Evolutionary conservation across 1,140 invertebrate genomes (phyloP).

Genomic region (Anastrepha ludens): DNA sequence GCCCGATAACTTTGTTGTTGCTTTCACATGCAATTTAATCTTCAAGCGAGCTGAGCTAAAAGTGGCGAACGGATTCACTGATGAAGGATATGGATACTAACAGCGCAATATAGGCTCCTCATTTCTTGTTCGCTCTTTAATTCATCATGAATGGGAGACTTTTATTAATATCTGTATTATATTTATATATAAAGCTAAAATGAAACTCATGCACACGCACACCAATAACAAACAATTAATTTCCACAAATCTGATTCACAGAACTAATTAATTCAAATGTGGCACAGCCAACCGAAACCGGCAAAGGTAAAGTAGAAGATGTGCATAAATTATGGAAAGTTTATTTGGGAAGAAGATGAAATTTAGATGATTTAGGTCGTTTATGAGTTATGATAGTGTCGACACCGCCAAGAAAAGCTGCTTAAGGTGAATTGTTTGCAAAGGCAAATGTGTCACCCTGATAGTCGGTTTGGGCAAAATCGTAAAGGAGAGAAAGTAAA

Average conservation of each 20-base stretch:
- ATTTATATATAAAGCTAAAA: background rate
- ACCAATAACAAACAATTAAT: slow-evolving; percentile 1
- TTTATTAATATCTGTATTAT: too few species aligned
- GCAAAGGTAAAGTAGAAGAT: background rate
- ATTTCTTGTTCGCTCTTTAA: too few species aligned
- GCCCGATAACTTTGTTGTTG: too few species aligned
- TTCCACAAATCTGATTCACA: slow-evolving; percentile 39
- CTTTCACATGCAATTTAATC: too few species aligned
- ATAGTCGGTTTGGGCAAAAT: too few species aligned
- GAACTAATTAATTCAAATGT: slow-evolving; percentile 1
- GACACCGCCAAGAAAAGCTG: slow-evolving; percentile 35
- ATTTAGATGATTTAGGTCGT: background rate
- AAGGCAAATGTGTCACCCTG: background rate
- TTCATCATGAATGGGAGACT: too few species aligned
- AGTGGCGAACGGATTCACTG: too few species aligned
- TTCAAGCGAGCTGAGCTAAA: too few species aligned
- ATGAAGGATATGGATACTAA: too few species aligned
- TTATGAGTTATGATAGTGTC: slow-evolving; percentile 15
- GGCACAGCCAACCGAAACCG: background rate
- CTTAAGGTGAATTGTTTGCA: slow-evolving; percentile 35
- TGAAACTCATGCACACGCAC: background rate
- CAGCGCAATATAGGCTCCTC: too few species aligned
- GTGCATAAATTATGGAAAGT: slow-evolving; percentile 45
- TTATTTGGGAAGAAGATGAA: background rate
- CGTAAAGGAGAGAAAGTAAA: background rate